Base-by-base conservation (phyloP, 2,888 invertebrate genomes). In the Malacosoma neustria region DNA sequence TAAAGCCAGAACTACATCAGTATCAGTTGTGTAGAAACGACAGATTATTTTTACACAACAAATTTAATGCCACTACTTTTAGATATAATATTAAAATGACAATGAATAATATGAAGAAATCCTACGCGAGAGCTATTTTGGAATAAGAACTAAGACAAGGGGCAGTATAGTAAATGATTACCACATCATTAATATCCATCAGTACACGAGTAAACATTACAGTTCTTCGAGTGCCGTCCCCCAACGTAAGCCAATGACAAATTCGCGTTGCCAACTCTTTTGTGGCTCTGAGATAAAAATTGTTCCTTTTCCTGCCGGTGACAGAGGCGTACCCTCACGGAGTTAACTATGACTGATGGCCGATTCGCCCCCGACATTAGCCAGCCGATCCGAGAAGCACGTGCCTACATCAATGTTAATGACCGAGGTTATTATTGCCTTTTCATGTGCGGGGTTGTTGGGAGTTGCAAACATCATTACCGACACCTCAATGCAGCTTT, bases 301-400 rank as follows among this genome's bases (percentile, higher is more conserved):
- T 63, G 71, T 60, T 58, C 57, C 61, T 70, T 72, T 70, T 67
- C 70, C 68, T 75, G 77, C 42, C 47, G 39, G 57, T 72, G 75
- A 72, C 76, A 66, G 67, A 55, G 58, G 46, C 48, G 57, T 41
- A 55, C 45, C 51, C 59, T 61, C 68, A 64, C 54, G 51, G 61
- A 58, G 63, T 69, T 81, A 79, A 82, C 82, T 76, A 73, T 81
- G 82, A 85, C 58, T 73, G 79, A 84, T 82, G 79, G 70, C 54
- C 54, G 64, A 55, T 58, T 60, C 76, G 74, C 81, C 81, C 82
- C 67, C 52, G 40, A 61, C 68, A 74, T 73, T 72, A 75, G 62
- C 55, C 56, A 45, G 50, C 48, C 49, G 22, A 22, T 22, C 55
- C 50, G 47, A 55, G 54, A 48, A 57, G 52, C 73, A 71, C 74